phyloP scores from a whole-genome alignment of 2,113 vertebrate genomes.

The Phocoena sinus region DNA sequence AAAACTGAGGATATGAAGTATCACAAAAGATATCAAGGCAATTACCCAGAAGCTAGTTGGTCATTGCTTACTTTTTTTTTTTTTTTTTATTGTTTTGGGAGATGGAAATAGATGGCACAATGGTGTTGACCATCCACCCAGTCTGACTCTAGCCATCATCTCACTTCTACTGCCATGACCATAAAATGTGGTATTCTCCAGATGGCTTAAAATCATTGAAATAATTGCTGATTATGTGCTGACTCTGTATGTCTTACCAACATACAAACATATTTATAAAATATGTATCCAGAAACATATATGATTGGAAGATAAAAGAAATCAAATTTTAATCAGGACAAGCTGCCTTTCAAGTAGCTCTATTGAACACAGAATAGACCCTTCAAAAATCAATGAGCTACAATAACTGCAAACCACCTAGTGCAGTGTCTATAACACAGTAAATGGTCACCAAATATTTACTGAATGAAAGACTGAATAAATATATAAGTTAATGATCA shows the following conservation, averaged over 20 bases:
- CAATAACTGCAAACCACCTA: not conserved
- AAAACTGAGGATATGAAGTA: not conserved
- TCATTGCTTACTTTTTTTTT: not conserved
- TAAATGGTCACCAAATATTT: not conserved
- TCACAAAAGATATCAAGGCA: not conserved
- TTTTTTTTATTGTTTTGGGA: not conserved
- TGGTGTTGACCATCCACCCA: not conserved
- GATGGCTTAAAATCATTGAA: not conserved
- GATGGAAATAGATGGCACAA: not conserved
- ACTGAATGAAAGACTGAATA: not conserved
- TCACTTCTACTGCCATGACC: rapidly evolving
- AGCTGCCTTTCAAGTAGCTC: not conserved
- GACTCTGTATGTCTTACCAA: not conserved
- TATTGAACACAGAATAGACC: not conserved
- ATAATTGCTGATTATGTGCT: not conserved
- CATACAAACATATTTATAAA: not conserved
- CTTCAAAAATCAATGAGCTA: not conserved
- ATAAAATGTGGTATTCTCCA: not conserved
- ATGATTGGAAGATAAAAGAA: not conserved
- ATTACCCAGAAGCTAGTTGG: not conserved
- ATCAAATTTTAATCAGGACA: not conserved
- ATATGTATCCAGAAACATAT: not conserved
- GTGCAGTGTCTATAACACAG: not conserved
- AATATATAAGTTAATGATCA: not conserved
- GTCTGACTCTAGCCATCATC: not conserved